Base-by-base conservation (phyloP, 2,113 vertebrate genomes). In the Melanotaenia duboulayi region DNA sequence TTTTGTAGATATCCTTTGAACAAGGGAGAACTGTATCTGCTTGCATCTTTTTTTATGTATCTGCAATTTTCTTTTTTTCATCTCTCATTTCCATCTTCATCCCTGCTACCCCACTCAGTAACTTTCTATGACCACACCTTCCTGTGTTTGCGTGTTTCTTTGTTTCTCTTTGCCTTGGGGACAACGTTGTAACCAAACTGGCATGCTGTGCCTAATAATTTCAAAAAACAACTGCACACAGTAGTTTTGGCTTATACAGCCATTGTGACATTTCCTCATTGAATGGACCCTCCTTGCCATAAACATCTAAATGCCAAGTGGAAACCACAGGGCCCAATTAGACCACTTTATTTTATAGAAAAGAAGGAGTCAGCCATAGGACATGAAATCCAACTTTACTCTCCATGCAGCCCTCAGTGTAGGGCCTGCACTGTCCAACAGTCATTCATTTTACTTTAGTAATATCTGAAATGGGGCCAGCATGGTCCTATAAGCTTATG, bases 241-340 rank as follows among this genome's bases (percentile, higher is more conserved):
- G 59, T 73, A 74, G 63, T 11, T 64, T 60, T 74, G 25, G 67
- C 65, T 35, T n/a, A 13, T 49, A 78, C 49, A 62, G 71, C 67
- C 66, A 24, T 55, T 4, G 52, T 82, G 84, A 86, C 80, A 83
- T 89, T 89, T 86, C 79, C 74, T 59, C 70, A 76, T 71, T 13
- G 57, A 78, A 80, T 74, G 32, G 58, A 2, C 39, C 32, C 19
- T 13, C 40, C 55, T 16, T 56, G 4, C 71, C 63, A 39, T 32
- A 80, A 84, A 82, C 69, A 76, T 77, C 65, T 52, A 87, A 90
- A 92, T 87, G 83, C 82, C 89, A 91, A 57, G 50, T 35, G 20
- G 64, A 83, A 81, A 82, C 87, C 83, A 86, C 65, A 1, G 87
- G 87, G 82, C 81, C 85, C 77, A 87, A 90, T 90, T 89, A 89